A percentile compares a stretch with the other conserved stretches of the same genome.
Evolutionary conservation across 2,113 vertebrate genomes (phyloP).

Genomic region (Dasyprocta punctata): DNA sequence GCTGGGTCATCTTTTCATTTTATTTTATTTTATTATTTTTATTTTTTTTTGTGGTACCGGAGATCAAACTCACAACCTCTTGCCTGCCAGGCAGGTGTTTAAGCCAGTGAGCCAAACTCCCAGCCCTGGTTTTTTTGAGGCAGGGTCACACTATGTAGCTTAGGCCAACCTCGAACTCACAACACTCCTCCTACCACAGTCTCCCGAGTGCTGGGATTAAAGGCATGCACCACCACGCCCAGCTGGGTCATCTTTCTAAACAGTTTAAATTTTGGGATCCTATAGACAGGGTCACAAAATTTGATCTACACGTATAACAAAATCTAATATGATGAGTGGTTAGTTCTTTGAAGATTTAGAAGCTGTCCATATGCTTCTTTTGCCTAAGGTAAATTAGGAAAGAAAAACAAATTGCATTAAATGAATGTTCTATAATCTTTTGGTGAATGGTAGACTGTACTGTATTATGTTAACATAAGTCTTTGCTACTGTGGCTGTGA

Average conservation of each 20-base stretch:
- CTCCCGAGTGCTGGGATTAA: too few relatives aligned
- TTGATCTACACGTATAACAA: neutral
- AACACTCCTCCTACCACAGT: too few relatives aligned
- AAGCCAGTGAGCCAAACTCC: too few relatives aligned
- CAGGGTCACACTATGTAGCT: too few relatives aligned
- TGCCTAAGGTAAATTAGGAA: slow-evolving; percentile 28
- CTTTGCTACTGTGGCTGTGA: neutral
- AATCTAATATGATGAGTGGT: neutral
- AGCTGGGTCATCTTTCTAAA: slow-evolving; percentile 20
- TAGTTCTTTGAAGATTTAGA: slow-evolving; percentile 25
- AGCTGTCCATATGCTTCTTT: slow-evolving; percentile 33
- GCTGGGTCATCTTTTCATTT: neutral
- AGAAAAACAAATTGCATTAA: slow-evolving; percentile 44
- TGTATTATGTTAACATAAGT: slow-evolving; percentile 26
- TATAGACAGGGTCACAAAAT: neutral
- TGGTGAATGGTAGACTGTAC: slow-evolving; percentile 1
- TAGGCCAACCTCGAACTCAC: too few relatives aligned
- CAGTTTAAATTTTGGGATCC: slow-evolving; percentile 24
- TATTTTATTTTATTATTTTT: too few relatives aligned
- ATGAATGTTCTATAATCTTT: slow-evolving; percentile 17
- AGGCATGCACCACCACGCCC: too few relatives aligned
- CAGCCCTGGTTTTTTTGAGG: too few relatives aligned
- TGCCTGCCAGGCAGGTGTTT: too few relatives aligned
- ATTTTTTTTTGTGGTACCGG: too few relatives aligned
- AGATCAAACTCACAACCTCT: too few relatives aligned